These are phyloP conservation scores for Tokudaia muenninki DNA, from an alignment of 2,797 vertebrate genomes.

Conservation along the genomic window DNA sequence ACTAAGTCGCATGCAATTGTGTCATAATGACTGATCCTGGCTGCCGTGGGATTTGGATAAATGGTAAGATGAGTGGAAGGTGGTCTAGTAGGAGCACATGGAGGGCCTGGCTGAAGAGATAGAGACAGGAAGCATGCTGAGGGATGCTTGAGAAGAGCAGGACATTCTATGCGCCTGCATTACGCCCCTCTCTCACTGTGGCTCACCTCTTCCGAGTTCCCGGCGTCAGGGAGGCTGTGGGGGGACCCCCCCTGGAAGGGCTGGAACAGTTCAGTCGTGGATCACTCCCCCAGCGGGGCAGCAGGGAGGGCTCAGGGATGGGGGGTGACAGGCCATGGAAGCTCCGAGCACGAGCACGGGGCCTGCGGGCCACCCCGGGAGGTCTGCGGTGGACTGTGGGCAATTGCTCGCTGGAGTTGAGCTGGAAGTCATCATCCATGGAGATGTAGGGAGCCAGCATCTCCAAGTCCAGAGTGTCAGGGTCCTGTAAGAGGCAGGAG, in stretches of 20 bases:
- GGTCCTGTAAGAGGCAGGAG: constrained; percentile 68
- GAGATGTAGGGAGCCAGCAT: constrained; percentile 96
- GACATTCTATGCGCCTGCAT: not conserved
- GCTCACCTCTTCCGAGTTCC: constrained; percentile 84
- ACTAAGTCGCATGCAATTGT: not conserved
- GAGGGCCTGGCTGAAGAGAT: not conserved
- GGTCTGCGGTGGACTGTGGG: constrained; percentile 66
- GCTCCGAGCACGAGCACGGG: constrained; percentile 79
- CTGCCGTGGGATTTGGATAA: not conserved
- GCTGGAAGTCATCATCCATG: constrained; percentile 96
- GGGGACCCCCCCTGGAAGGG: constrained; percentile 33
- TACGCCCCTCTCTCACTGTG: accelerated
- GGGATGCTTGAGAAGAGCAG: not conserved
- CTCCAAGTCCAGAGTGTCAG: constrained; percentile 90
- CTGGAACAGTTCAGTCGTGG: constrained; percentile 81
- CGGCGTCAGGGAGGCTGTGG: not conserved
- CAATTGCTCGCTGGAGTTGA: constrained; percentile 87
- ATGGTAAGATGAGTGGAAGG: not conserved
- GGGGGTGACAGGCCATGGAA: constrained; percentile 80
- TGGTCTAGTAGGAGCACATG: accelerated
- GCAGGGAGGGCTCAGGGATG: constrained; percentile 56
- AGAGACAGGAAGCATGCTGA: not conserved
- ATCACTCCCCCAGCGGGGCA: constrained; percentile 87
- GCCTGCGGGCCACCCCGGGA: constrained; percentile 44
- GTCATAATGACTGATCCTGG: not conserved